Base-by-base conservation (phyloP, 2,113 vertebrate genomes). In the Colossoma macropomum region DNA sequence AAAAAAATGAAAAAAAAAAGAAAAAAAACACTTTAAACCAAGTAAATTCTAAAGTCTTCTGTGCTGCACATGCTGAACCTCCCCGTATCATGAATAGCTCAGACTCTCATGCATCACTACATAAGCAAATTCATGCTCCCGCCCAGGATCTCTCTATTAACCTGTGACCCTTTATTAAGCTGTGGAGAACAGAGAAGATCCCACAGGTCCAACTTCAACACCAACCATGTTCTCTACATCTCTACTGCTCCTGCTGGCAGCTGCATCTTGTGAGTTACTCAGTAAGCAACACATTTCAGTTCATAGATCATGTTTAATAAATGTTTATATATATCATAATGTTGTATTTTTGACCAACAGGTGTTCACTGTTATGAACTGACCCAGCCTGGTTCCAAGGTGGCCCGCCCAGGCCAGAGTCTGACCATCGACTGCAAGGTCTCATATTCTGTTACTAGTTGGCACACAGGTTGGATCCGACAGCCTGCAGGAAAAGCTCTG, bases 381-480 rank as follows among this genome's bases (percentile, higher is more conserved):
- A 56, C 19, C 16, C 23, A 60, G 12, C 34, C 21, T 62, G 32
- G 16, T 41, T 62, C n/a, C 32, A 25, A 27, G 11, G 6, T 25
- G 75, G 60, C 82, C 13, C 65, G 50, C 8, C 63, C 79, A 17
- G 21, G 30, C 38, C 72, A 38, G 60, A 72, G 27, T 73, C 79
- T 81, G 15, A 72, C 54, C 71, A 73, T 73, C 38, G 12, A 32
- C 75, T 83, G 81, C 41, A 83, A 83, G 60, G 75, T 83, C 45
- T 77, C 82, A 0, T 83, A 83, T 63, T 77, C 75, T 63, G 34
- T 83, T n/a, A 87, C 70, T 52, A 34, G 60, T 21, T 56, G 59
- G 7, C 0, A 0, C 1, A 84, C 88, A n/a, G n/a, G n/a, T n/a
- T 91, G 90, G 84, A 72, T 89, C 30, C 65, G 25, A 1, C 80